Evolutionary conservation across 2,113 vertebrate genomes (phyloP).

Genomic region (Tauraco erythrolophus): DNA sequence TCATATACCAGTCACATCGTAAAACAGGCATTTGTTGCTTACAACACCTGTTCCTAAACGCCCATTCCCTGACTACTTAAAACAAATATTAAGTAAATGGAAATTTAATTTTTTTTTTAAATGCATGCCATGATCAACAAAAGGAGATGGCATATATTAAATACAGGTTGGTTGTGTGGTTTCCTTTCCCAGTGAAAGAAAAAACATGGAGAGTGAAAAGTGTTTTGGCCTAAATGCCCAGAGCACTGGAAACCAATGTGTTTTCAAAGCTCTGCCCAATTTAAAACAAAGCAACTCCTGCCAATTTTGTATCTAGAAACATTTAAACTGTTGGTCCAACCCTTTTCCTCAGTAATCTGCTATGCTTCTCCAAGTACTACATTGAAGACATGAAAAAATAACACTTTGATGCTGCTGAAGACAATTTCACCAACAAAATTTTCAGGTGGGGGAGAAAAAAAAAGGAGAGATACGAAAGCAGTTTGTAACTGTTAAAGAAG

Average conservation of each 20-base stretch:
- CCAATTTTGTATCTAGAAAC: not conserved
- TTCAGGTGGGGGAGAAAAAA: not conserved
- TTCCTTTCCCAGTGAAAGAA: not conserved
- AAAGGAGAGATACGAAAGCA: not conserved
- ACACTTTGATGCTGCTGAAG: not conserved
- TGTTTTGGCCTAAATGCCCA: not conserved
- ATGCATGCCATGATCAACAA: not conserved
- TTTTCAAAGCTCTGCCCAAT: not conserved
- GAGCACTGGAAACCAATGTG: rapidly evolving
- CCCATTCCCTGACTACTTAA: not conserved
- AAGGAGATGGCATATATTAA: not conserved
- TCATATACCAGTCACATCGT: not conserved
- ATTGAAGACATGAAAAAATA: not conserved
- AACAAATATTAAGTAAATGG: not conserved
- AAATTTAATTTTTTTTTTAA: not conserved
- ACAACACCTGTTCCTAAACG: not conserved
- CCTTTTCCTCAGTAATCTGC: not conserved
- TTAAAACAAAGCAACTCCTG: not conserved
- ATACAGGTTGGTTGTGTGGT: not conserved
- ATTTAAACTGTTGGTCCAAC: not conserved
- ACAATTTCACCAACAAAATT: not conserved
- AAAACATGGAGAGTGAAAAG: not conserved
- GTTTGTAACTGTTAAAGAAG: not conserved
- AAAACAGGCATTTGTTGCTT: not conserved
- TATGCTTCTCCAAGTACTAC: not conserved